Percentiles rank a stretch among this genome's conserved stretches.
These are phyloP conservation scores for Hydropotes inermis DNA, from an alignment of 2,113 vertebrate species.

Conservation along the genomic window DNA sequence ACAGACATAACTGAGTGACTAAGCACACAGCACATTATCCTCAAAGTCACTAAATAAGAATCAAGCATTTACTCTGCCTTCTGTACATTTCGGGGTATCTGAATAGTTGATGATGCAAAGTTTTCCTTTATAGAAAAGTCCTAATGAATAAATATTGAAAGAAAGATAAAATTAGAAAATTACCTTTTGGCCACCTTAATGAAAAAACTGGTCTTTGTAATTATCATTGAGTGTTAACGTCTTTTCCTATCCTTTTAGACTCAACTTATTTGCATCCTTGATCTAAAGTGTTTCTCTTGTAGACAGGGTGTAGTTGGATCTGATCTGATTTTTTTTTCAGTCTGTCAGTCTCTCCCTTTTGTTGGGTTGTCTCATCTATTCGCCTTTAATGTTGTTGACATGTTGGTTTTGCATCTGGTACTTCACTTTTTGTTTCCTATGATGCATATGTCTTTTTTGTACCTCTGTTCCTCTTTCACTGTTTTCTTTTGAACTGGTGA, in stretches of 20 bases:
- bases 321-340: not conserved
- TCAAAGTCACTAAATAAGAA: not conserved
- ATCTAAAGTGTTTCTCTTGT: not conserved
- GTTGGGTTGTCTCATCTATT: not conserved
- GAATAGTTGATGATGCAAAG: not conserved
- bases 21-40: not conserved
- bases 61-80: not conserved
- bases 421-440: not conserved
- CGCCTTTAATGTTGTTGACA: not conserved
- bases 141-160: not conserved
- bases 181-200: not conserved
- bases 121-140: not conserved
- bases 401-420: not conserved
- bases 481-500: not conserved
- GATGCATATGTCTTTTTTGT: not conserved
- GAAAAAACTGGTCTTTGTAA: not conserved
- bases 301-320: not conserved
- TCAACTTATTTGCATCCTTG: not conserved
- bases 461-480: not conserved
- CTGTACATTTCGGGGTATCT: not conserved
- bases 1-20: not conserved
- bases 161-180: not conserved
- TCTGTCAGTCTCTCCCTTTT: not conserved
- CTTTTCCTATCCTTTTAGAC: not conserved
- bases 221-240: not conserved